Base-by-base conservation (phyloP, 2,888 invertebrate genomes). In the Apoda limacodes region DNA sequence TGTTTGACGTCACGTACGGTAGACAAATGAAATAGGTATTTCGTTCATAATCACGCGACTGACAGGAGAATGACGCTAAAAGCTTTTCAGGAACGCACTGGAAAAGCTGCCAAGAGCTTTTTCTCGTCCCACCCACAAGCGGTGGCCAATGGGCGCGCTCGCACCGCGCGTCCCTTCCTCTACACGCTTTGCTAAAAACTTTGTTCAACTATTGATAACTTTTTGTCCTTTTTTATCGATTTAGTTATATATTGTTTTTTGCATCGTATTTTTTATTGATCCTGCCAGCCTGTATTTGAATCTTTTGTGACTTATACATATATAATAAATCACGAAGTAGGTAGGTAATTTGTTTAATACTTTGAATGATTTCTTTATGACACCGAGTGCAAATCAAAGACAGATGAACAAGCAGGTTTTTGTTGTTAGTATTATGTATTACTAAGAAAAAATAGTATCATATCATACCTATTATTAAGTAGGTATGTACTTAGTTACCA, bases 131-230 rank as follows among this genome's bases (percentile, higher is more conserved):
- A 61, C 60, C 57, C 44, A 46, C 60, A 60, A 64, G 69, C 74
- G 74, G 71, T 71, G 70, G 68, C 75, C 72, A 67, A 67, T 68
- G 67, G 71, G 72, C 74, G 74, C 67, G 27, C 39, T 39, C 30
- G 35, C 26, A 39, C 34, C 40, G 40, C 39, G 35, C 36, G n/a
- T 26, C 15, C 29, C 26, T 25, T 26, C 42, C 40, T 50, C 52
- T 35, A 48, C 50, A 47, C 49, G 54, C 52, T 55, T 46, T 44
- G 50, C 54, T 55, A 48, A 51, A 45, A 36, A 48, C 52, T 54
- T n/a, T 22, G 10, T 22, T 22, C n/a, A 17, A 7, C 17, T 17
- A 17, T 7, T 7, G 17, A 7, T 17, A 17, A 17, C 17, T 17
- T 17, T 17, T 17, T 17, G 7, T 6, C 17, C 7, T 17, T 17